Evolutionary conservation across 2,888 invertebrate genomes (phyloP).

Genomic region (Cheiracanthium punctorium): DNA sequence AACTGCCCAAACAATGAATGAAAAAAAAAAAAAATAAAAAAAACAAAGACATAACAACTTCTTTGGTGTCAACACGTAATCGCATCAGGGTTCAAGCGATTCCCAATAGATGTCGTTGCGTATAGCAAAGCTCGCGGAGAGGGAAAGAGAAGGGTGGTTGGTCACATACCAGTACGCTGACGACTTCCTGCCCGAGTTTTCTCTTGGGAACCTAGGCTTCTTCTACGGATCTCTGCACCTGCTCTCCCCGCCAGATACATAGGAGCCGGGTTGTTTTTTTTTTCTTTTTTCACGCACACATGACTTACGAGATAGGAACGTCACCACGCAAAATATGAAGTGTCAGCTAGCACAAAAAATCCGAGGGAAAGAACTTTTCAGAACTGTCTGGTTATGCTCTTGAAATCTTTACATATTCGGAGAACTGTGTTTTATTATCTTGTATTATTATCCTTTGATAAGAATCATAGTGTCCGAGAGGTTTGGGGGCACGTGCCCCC

Average conservation of each 20-base stretch:
- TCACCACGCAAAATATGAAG: neutral
- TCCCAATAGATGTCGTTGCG: slow-evolving; percentile 48
- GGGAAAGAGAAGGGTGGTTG: slow-evolving; percentile 27
- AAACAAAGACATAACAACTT: no score
- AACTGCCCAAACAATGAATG: no score
- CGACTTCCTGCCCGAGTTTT: slow-evolving; percentile 64
- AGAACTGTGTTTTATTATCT: no score
- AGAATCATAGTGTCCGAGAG: no score
- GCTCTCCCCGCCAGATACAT: slow-evolving; percentile 43
- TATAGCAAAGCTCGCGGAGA: neutral
- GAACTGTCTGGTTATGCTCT: no score
- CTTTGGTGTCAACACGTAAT: neutral
- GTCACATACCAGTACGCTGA: slow-evolving; percentile 69
- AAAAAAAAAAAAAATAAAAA: no score
- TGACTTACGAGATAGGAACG: slow-evolving; percentile 9
- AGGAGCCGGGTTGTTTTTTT: slow-evolving; percentile 33
- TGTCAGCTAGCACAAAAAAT: neutral
- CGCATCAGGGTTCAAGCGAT: neutral
- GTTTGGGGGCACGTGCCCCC: no score
- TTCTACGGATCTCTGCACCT: slow-evolving; percentile 54
- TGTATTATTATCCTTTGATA: no score
- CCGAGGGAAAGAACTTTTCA: neutral
- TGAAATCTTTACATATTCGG: no score
- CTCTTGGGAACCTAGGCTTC: slow-evolving; percentile 63
- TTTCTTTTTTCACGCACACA: no score